A percentile compares a stretch with the other conserved stretches of the same genome.
These are phyloP conservation scores for Schizothorax lantsangensis DNA, from an alignment of 2,797 vertebrate genomes.

Conservation along the genomic window DNA sequence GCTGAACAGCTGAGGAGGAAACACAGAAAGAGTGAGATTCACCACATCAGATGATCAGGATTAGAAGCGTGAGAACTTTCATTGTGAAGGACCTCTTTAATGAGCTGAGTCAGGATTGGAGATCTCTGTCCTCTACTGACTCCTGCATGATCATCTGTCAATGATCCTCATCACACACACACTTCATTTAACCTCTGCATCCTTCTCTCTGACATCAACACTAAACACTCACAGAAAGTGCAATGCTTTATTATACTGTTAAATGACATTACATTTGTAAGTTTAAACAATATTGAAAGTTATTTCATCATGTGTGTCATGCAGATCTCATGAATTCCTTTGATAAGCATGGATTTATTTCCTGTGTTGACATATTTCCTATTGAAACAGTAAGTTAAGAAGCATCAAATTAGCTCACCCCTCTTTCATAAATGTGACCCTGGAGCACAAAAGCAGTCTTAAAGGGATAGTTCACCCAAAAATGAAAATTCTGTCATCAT, in stretches of 20 bases:
- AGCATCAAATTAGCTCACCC: background rate
- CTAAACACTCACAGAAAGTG: too few relatives aligned
- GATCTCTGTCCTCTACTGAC: background rate
- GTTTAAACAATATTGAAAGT: background rate
- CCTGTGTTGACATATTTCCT: background rate
- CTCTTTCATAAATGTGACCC: background rate
- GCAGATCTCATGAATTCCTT: background rate
- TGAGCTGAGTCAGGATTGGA: background rate
- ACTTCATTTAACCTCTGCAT: background rate
- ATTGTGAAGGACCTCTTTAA: background rate
- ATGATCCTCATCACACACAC: background rate
- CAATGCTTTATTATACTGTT: background rate
- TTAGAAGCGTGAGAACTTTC: background rate
- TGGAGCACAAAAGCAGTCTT: too few relatives aligned
- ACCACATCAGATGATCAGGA: background rate
- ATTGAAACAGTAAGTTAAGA: background rate
- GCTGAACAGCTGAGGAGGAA: constrained; percentile 1
- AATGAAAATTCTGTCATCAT: too few relatives aligned
- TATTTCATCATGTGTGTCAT: background rate
- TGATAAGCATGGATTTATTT: background rate
- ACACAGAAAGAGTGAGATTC: background rate
- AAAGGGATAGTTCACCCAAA: too few relatives aligned
- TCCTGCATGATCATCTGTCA: background rate
- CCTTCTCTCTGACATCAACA: background rate
- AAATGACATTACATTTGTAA: background rate